Conservation (phyloP, 2,888 invertebrate genomes). For the Torymus auratus region DNA sequence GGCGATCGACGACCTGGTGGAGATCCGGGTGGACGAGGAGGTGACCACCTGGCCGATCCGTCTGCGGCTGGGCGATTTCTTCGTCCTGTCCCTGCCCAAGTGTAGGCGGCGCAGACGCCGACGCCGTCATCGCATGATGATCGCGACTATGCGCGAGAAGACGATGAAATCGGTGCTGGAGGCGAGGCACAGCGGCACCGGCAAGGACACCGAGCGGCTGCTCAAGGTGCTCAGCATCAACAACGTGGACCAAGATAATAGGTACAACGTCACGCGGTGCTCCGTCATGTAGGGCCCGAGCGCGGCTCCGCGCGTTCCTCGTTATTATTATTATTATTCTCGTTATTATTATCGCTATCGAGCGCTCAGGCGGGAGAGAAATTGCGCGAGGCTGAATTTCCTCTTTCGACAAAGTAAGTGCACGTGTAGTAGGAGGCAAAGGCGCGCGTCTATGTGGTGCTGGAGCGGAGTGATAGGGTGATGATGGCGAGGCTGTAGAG, state of each 20-base stretch:
- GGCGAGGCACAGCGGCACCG: constrained; percentile 60
- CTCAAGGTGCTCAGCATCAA: constrained; percentile 74
- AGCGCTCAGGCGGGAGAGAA: neutral
- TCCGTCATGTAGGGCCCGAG: constrained; percentile 70
- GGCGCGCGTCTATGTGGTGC: neutral
- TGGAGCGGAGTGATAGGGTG: too few species aligned
- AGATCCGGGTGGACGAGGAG: constrained; percentile 60
- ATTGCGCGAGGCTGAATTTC: constrained; percentile 47
- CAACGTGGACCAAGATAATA: constrained; percentile 75
- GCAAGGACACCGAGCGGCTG: constrained; percentile 73
- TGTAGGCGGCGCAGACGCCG: constrained; percentile 66
- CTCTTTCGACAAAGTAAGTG: constrained; percentile 34
- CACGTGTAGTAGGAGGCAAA: neutral
- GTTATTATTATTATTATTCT: too few species aligned
- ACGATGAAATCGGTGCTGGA: constrained; percentile 68
- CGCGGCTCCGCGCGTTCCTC: neutral
- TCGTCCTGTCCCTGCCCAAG: constrained; percentile 70
- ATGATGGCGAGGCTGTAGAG: too few species aligned
- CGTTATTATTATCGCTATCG: too few species aligned
- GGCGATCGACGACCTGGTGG: constrained; percentile 52
- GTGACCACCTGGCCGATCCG: constrained; percentile 69
- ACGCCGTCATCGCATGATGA: constrained; percentile 64
- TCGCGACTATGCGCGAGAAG: constrained; percentile 64
- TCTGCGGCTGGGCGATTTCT: constrained; percentile 71
- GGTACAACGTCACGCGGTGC: constrained; percentile 74